Percentiles rank a stretch among this genome's conserved stretches.
Conservation (phyloP, 2,797 vertebrate species). For the Ctenopoma kingsleyae region DNA sequence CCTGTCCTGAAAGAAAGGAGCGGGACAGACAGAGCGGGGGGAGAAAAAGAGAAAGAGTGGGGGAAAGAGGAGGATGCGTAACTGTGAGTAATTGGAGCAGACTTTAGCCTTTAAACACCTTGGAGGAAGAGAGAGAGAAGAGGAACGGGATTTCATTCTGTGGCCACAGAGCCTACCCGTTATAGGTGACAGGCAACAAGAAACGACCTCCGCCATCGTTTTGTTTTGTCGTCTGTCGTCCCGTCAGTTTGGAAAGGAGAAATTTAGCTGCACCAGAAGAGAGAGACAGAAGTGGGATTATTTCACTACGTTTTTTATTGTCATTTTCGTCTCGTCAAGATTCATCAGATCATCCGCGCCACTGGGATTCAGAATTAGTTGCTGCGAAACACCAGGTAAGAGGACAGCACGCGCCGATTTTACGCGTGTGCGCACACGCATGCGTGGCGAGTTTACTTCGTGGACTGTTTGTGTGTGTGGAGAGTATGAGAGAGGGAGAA, state of each 20-base stretch:
- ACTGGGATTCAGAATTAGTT: conserved; percentile 50
- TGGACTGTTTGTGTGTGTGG: conserved; percentile 6
- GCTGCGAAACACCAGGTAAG: conserved; percentile 51
- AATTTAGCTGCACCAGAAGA: conserved; percentile 1
- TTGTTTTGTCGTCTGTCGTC: background rate
- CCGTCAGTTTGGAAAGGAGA: conserved; percentile 23
- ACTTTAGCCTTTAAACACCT: conserved; percentile 30
- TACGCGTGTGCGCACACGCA: conserved; percentile 10
- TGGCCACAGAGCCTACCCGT: conserved; percentile 11
- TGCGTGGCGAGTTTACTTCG: conserved; percentile 35
- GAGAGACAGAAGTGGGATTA: conserved; percentile 60
- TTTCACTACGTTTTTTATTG: conserved; percentile 13
- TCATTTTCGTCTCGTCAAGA: conserved; percentile 18
- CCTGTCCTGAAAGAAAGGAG: conserved; percentile 42
- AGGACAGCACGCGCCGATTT: background rate
- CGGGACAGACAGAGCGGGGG: conserved; percentile 25
- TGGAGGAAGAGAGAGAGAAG: conserved; percentile 6
- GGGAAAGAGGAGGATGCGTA: conserved; percentile 30
- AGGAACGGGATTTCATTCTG: conserved; percentile 5
- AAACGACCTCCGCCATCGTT: conserved; percentile 12
- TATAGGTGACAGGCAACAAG: conserved; percentile 5
- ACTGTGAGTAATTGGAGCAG: conserved; percentile 56
- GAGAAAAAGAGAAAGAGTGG: background rate
- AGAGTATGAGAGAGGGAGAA: background rate
- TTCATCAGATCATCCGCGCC: conserved; percentile 9